Percentiles rank a stretch among this genome's conserved stretches.
Conservation (phyloP, 2,888 invertebrate genomes). For the Sarcophaga variegata region DNA sequence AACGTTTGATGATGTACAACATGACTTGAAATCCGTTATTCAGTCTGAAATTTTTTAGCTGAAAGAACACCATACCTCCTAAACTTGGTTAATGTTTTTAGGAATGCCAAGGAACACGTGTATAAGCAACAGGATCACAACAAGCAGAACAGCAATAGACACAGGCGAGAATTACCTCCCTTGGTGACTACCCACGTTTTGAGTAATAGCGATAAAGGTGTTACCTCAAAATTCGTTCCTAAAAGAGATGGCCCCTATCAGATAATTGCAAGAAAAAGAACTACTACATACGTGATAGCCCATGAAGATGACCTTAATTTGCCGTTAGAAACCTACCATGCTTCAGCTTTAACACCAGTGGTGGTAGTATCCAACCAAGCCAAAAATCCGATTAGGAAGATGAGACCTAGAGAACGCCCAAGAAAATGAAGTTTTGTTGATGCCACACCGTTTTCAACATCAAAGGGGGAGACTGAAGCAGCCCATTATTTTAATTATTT, state of each 20-base stretch:
- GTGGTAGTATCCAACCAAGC: no score
- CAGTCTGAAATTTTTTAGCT: slow-evolving; percentile 68
- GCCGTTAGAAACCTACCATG: no score
- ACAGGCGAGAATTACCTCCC: background rate
- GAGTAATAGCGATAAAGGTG: background rate
- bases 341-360: no score
- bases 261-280: no score
- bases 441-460: no score
- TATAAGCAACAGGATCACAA: slow-evolving; percentile 18
- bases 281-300: no score
- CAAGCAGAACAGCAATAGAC: slow-evolving; percentile 2
- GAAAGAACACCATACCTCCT: slow-evolving; percentile 42
- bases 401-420: no score
- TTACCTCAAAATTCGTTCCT: background rate
- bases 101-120: slow-evolving; percentile 37
- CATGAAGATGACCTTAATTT: no score
- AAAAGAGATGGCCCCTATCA: background rate
- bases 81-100: slow-evolving; percentile 26
- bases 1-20: slow-evolving; percentile 72
- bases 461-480: no score
- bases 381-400: no score
- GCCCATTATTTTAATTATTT: no score
- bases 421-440: no score
- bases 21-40: slow-evolving; percentile 71
- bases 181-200: background rate